Base-by-base conservation (phyloP, 2,888 invertebrate genomes). In the Rotaria magnacalcarata region DNA sequence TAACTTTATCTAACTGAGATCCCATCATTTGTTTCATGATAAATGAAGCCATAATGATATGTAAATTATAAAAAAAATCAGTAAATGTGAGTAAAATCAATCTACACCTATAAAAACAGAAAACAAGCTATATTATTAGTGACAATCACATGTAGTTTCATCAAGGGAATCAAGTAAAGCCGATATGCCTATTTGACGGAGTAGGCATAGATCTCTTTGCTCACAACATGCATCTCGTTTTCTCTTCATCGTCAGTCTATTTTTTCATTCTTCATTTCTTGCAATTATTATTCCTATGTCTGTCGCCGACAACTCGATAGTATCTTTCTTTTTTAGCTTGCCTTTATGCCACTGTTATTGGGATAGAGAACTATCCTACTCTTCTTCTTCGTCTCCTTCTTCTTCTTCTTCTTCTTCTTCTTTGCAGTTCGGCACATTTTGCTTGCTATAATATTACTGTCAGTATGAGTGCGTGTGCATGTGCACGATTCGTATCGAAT, bases 11-110 rank as follows among this genome's bases (percentile, higher is more conserved):
- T 67, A 67, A 34, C 27, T 67, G 67, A 67, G 67, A 67, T 6
- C 67, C 67, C 67, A 67, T 67, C 67, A 67, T 67, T 67, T 67
- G 67, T 67, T 67, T 67, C 67, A 67, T 67, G 34, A 67, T 67
- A 19, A 67, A 67, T 67, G 67, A 67, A 27, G 67, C 67, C 67
- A 67, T 67, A 4, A 19, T 34, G 16, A 67, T 67, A 34, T 67
- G 34, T 67, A 34, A 34, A 67, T 60, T 60, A 60, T 8, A 60
- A 14, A 34, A 34, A 14, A 67, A 67, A 27, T 67, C 41, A 67
- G 19, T 67, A 67, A 67, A 67, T 67, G 19, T 67, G 14, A 67
- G 34, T 34, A 34, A 27, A 67, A 67, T 34, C 14, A 67, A 67
- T 67, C 19, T 16, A 67, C 2, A 67, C 3, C 67, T 34, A 7